Evolutionary conservation across 2,888 invertebrate genomes (phyloP).

Genomic region (Macropis europaea): DNA sequence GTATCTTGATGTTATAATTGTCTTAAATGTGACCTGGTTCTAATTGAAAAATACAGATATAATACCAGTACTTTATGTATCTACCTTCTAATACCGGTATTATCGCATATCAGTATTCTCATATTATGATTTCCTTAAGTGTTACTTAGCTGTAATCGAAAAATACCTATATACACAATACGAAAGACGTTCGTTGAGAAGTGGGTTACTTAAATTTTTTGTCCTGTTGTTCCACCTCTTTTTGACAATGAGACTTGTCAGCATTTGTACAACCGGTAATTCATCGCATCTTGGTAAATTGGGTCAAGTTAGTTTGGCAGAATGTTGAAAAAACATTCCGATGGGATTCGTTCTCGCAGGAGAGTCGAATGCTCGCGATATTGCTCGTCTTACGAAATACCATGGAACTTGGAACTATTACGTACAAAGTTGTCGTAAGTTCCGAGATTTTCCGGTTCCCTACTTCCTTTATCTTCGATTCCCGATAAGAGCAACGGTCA

Average conservation of each 20-base stretch:
- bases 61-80: no score
- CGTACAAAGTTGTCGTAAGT: constrained; percentile 33
- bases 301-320: constrained; percentile 23
- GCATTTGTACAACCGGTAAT: constrained; percentile 16
- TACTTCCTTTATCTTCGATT: constrained; percentile 31
- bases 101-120: no score
- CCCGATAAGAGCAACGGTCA: constrained; percentile 8
- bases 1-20: no score
- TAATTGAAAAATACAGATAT: no score
- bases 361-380: constrained; percentile 1
- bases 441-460: constrained; percentile 16
- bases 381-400: constrained; percentile 25
- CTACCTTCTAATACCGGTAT: no score
- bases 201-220: constrained; percentile 10
- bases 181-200: constrained; percentile 11
- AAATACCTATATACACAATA: no score
- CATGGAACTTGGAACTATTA: constrained; percentile 27
- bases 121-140: no score
- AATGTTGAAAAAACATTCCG: constrained; percentile 23
- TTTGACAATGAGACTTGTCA: neutral
- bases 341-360: constrained; percentile 5
- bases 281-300: constrained; percentile 29
- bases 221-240: constrained; percentile 5
- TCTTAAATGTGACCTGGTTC: no score
- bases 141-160: no score